Conservation (phyloP, 2,113 vertebrate genomes). For the Pituophis catenifer region DNA sequence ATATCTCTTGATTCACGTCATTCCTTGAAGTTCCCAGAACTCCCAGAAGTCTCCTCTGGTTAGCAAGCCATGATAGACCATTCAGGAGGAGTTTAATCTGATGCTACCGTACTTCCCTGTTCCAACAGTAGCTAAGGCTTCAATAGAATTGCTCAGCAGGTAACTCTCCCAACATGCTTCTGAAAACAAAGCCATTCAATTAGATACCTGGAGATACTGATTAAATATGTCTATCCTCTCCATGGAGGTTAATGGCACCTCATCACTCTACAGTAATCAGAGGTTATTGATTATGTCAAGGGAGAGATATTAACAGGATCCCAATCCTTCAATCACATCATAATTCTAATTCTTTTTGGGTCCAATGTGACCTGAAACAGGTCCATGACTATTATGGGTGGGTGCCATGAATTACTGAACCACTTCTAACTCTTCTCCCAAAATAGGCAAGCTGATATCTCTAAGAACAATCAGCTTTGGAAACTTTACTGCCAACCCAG, state of each 20-base stretch:
- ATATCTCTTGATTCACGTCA: background rate
- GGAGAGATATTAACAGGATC: background rate
- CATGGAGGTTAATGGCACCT: background rate
- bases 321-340: background rate
- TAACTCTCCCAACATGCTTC: background rate
- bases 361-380: background rate
- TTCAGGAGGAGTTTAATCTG: background rate
- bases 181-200: background rate
- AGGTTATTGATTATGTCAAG: background rate
- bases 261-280: background rate
- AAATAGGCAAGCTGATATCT: background rate
- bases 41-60: background rate
- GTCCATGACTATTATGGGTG: background rate
- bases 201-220: background rate
- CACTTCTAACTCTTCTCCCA: background rate
- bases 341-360: background rate
- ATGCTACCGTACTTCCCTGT: background rate
- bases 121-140: background rate
- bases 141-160: background rate
- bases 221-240: background rate
- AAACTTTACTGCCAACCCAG: background rate
- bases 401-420: background rate
- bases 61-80: background rate
- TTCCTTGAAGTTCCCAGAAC: background rate
- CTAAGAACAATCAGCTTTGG: background rate